A percentile compares a stretch with the other conserved stretches of the same genome.
Evolutionary conservation across 2,113 vertebrate genomes (phyloP).

Genomic region (Onychorhynchus coronatus): DNA sequence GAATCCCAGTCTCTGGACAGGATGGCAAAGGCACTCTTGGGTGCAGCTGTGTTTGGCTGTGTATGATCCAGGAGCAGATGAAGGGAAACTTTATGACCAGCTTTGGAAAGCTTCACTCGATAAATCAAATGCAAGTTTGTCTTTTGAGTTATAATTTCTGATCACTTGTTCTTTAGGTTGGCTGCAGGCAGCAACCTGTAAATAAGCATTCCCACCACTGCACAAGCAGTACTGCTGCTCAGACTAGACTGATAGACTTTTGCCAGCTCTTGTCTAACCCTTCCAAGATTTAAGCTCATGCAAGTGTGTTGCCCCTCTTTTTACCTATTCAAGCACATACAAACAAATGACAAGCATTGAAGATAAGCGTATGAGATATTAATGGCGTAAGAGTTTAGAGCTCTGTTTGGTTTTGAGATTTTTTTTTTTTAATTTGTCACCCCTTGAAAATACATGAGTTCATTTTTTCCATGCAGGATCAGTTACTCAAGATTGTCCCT

Average conservation of each 20-base stretch:
- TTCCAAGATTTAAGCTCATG: neutral
- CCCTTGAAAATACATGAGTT: neutral
- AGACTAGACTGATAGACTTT: neutral
- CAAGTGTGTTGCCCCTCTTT: neutral
- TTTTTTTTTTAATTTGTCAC: neutral
- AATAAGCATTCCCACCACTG: neutral
- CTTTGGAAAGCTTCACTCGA: neutral
- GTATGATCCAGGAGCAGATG: neutral
- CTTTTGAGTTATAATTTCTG: neutral
- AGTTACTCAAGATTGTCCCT: neutral
- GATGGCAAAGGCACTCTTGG: neutral
- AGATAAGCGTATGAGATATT: neutral
- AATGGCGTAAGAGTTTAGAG: neutral
- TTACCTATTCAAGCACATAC: rapidly evolving
- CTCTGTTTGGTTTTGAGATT: neutral
- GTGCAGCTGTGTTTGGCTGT: neutral
- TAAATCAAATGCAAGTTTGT: neutral
- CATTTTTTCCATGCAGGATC: neutral
- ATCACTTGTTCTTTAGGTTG: neutral
- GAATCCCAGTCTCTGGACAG: neutral
- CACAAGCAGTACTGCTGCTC: neutral
- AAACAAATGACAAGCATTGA: neutral
- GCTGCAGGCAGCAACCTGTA: neutral
- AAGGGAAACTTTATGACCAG: neutral
- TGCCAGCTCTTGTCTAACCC: neutral